Evolutionary conservation across 1,140 invertebrate species (phyloP).

Genomic region (Drosophila obscura): DNA sequence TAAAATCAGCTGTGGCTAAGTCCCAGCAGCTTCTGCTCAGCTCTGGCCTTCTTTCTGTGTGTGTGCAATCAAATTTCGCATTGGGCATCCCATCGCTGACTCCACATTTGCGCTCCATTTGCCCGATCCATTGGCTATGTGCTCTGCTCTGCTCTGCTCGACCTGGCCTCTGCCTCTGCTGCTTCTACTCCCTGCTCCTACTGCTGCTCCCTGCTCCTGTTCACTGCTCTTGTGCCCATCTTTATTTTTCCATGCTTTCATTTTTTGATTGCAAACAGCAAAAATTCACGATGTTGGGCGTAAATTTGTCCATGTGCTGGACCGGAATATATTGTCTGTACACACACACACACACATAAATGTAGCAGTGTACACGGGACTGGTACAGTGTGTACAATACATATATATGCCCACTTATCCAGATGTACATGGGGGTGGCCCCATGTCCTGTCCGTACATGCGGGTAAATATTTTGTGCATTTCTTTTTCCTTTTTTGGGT

Average conservation of each 20-base stretch:
- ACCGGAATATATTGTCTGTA: neutral
- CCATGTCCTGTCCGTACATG: constrained; percentile 1
- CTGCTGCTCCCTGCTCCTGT: neutral
- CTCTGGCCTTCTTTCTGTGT: neutral
- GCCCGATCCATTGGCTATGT: neutral
- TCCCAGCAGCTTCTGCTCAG: neutral
- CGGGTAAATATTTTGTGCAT: constrained; percentile 7
- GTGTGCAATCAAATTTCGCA: constrained; percentile 19
- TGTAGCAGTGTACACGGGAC: neutral
- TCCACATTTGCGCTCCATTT: constrained; percentile 16
- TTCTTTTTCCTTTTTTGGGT: constrained; percentile 14
- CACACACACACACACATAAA: too few relatives aligned
- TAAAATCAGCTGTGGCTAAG: too few relatives aligned
- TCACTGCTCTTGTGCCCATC: constrained; percentile 9
- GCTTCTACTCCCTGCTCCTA: neutral
- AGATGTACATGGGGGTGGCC: neutral
- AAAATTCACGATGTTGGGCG: constrained; percentile 23
- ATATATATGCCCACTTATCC: neutral
- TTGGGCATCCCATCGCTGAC: neutral
- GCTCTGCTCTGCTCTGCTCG: neutral
- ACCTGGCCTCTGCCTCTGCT: neutral
- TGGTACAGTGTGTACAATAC: constrained; percentile 17
- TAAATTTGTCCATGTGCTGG: constrained; percentile 32
- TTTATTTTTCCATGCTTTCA: constrained; percentile 14
- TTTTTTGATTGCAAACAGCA: constrained; percentile 47